phyloP scores from a whole-genome alignment of 1,140 invertebrate species.

The Drepana arcuata region DNA sequence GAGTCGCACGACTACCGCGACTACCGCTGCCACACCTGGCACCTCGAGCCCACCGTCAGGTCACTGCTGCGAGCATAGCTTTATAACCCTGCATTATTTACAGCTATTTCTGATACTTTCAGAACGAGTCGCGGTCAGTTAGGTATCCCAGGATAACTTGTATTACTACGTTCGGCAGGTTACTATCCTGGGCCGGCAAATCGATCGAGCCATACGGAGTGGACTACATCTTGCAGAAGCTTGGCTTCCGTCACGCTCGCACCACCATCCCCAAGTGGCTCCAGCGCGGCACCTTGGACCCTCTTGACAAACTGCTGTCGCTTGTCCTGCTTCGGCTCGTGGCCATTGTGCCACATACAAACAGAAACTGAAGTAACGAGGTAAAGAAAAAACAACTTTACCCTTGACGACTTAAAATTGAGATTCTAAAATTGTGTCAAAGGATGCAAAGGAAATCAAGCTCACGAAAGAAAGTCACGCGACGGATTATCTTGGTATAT shows the following conservation, averaged over 20 bases:
- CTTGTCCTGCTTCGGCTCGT: slow-evolving; percentile 80
- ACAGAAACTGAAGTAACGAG: too few species aligned
- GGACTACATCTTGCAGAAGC: slow-evolving; percentile 96
- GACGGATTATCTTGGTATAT: too few species aligned
- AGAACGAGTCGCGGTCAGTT: too few species aligned
- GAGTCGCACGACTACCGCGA: slow-evolving; percentile 86
- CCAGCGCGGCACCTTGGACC: slow-evolving; percentile 97
- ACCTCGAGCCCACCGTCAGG: slow-evolving; percentile 96
- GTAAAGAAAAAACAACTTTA: too few species aligned
- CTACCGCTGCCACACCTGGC: slow-evolving; percentile 97
- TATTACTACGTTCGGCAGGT: slow-evolving; percentile 74
- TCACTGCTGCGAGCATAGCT: slow-evolving; percentile 43
- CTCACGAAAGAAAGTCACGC: too few species aligned
- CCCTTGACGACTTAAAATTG: too few species aligned
- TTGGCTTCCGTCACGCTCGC: slow-evolving; percentile 96
- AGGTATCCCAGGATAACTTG: too few species aligned
- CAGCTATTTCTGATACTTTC: too few species aligned
- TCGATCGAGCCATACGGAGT: slow-evolving; percentile 97
- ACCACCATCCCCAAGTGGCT: slow-evolving; percentile 99
- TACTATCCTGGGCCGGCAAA: slow-evolving; percentile 95
- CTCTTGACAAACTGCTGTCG: slow-evolving; percentile 88
- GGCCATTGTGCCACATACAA: slow-evolving; percentile 58
- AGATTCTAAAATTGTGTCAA: too few species aligned
- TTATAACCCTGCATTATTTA: too few species aligned
- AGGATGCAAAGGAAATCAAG: too few species aligned